phyloP scores from a whole-genome alignment of 2,113 vertebrate species.

The Ptilorrhoa leucosticta region DNA sequence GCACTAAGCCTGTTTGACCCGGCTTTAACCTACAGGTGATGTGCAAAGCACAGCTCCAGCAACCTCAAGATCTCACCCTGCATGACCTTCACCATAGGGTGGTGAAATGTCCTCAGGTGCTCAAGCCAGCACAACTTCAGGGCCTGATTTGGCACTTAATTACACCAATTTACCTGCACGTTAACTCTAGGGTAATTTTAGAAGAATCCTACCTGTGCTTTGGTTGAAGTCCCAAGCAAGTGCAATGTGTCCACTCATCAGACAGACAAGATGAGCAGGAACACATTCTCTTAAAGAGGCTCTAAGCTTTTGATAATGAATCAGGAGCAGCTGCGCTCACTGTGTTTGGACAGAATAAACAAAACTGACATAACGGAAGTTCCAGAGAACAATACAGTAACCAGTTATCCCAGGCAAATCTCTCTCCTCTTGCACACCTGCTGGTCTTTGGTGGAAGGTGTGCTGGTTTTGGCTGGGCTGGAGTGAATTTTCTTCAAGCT shows the following conservation, averaged over 20 bases:
- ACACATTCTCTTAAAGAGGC: neutral
- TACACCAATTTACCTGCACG: neutral
- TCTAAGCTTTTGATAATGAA: neutral
- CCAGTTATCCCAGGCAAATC: neutral
- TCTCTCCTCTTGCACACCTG: neutral
- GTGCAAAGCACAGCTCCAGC: neutral
- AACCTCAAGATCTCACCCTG: neutral
- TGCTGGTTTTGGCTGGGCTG: neutral
- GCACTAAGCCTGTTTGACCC: neutral
- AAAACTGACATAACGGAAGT: neutral
- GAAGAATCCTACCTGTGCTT: neutral
- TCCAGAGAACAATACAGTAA: neutral
- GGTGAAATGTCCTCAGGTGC: neutral
- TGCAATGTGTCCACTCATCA: neutral
- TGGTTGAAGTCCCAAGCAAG: neutral
- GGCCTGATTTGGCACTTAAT: neutral
- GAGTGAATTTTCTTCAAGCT: neutral
- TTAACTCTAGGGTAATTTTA: neutral
- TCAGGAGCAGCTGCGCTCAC: accelerated
- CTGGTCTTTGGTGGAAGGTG: neutral
- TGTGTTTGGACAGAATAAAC: neutral
- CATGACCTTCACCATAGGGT: accelerated
- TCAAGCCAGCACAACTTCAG: neutral
- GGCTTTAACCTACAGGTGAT: neutral
- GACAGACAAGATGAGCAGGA: neutral